These are phyloP conservation scores for Hyperoodon ampullatus DNA, from an alignment of 2,113 vertebrate genomes.

Conservation along the genomic window DNA sequence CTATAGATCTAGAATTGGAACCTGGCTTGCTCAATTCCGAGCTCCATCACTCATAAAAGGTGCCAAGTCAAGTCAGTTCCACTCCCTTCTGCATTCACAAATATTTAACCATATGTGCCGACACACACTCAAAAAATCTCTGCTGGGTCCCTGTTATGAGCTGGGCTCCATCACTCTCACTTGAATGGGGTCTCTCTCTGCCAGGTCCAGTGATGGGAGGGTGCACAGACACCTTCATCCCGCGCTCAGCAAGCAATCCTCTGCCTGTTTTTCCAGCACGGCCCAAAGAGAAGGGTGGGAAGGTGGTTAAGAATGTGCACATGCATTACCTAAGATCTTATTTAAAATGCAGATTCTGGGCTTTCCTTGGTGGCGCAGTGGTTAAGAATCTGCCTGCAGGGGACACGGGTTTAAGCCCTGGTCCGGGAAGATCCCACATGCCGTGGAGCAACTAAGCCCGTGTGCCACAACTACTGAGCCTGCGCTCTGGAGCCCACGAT, in stretches of 20 bases:
- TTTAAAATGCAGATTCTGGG: neutral
- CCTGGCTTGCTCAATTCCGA: neutral
- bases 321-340: too few relatives aligned
- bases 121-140: neutral
- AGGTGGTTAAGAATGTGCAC: neutral
- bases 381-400: accelerated
- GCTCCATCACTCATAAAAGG: neutral
- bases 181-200: neutral
- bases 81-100: neutral
- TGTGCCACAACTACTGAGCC: too few relatives aligned
- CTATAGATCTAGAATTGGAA: neutral
- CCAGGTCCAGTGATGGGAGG: neutral
- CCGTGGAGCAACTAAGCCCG: too few relatives aligned
- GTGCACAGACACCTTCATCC: neutral
- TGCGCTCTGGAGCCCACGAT: too few relatives aligned
- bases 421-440: too few relatives aligned
- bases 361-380: neutral
- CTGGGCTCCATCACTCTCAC: neutral
- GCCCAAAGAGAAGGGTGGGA: neutral
- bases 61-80: neutral
- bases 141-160: neutral
- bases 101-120: neutral
- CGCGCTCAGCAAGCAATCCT: neutral
- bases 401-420: too few relatives aligned
- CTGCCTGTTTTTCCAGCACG: neutral